These are phyloP conservation scores for Philereme transversata DNA, from an alignment of 2,888 invertebrate genomes.

Conservation along the genomic window DNA sequence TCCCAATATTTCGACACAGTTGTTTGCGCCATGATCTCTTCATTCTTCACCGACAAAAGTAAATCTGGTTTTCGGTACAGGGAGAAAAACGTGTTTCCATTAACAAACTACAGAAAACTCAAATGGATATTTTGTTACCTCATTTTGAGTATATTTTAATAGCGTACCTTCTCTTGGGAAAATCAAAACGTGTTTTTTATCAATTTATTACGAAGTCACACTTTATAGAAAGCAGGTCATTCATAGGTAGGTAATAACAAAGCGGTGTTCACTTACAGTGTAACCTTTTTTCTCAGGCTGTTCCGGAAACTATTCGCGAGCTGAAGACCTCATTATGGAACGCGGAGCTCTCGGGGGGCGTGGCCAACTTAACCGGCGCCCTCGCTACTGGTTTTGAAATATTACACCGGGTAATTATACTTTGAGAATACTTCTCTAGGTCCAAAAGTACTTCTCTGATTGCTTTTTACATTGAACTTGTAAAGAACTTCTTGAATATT, in stretches of 20 bases:
- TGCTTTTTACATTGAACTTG: constrained; percentile 29
- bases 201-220: too few species aligned
- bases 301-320: constrained; percentile 91
- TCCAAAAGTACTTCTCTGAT: constrained; percentile 21
- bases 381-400: constrained; percentile 96
- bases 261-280: constrained; percentile 14
- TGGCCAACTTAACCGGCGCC: constrained; percentile 95
- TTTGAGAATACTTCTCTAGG: constrained; percentile 23
- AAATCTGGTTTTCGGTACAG: too few species aligned
- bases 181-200: too few species aligned
- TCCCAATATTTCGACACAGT: too few species aligned
- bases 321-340: constrained; percentile 90
- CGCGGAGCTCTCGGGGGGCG: constrained; percentile 88
- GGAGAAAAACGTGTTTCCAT: too few species aligned
- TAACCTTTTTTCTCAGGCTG: constrained; percentile 83
- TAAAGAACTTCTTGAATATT: constrained; percentile 19
- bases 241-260: constrained; percentile 3
- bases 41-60: too few species aligned
- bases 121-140: too few species aligned
- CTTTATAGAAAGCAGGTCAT: not conserved
- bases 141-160: too few species aligned
- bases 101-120: too few species aligned
- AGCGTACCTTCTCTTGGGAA: too few species aligned
- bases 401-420: constrained; percentile 88
- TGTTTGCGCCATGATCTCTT: too few species aligned